Evolutionary conservation across 2,888 invertebrate species (phyloP).

Genomic region (Steromphala cineraria): DNA sequence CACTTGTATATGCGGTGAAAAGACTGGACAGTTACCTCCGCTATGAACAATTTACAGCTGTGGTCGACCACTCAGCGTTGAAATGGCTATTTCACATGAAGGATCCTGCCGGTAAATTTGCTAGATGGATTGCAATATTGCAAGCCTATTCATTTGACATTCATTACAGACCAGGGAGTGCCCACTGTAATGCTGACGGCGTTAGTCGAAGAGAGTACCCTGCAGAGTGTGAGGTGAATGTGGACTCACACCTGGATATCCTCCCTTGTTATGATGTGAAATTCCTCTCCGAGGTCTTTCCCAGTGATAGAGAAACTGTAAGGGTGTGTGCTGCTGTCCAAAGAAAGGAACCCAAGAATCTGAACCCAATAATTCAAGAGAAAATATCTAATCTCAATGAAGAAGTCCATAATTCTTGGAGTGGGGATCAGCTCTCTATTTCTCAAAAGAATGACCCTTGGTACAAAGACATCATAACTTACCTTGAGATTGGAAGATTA

Average conservation of each 20-base stretch:
- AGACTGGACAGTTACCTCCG: slow-evolving; percentile 15
- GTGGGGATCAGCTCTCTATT: background rate
- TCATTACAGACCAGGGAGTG: background rate
- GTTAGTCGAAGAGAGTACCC: background rate
- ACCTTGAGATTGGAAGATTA: background rate
- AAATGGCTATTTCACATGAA: slow-evolving; percentile 26
- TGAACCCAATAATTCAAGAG: too few species aligned
- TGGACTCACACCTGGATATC: background rate
- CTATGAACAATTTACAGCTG: slow-evolving; percentile 11
- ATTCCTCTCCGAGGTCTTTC: background rate
- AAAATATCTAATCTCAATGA: too few species aligned
- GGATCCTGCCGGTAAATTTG: slow-evolving; percentile 9
- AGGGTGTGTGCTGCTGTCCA: too few species aligned
- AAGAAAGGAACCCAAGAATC: too few species aligned
- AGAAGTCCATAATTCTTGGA: background rate
- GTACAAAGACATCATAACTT: background rate
- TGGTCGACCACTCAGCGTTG: slow-evolving; percentile 26
- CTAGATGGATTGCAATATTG: background rate
- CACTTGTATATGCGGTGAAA: slow-evolving; percentile 25
- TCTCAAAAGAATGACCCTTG: background rate
- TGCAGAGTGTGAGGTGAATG: background rate
- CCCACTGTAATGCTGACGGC: background rate
- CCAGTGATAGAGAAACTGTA: too few species aligned
- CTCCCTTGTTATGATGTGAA: background rate
- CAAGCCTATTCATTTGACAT: background rate